Evolutionary conservation across 2,113 vertebrate species (phyloP), one percentile per base, ranked within the genome.

Genomic region (Microtus montanus): DNA sequence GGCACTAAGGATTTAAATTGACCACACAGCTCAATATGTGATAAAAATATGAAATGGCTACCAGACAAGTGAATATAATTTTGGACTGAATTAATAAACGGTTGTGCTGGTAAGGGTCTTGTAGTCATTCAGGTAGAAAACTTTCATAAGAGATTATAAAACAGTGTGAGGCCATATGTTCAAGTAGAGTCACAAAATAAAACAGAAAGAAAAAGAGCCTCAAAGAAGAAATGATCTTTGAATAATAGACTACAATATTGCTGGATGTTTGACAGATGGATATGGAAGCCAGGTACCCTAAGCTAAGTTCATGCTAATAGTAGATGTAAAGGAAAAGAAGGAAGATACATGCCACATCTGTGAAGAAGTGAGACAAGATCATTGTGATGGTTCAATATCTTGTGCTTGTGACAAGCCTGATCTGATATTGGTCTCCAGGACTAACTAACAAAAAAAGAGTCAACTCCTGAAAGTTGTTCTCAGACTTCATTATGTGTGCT

Each of bases 91-190:
- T 82, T 93, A 88, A 93, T 75, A 70, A 70, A 80, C 30, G 47
- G 77, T 28, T 70, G n/a, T 33, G 22, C 66, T 71, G 44, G 10
- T 77, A 35, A 91, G 82, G 68, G 26, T 77, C 89, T 52, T 80
- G 33, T 58, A 85, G 38, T 61, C 14, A 7, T 90, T 44, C 9
- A 75, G 47, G 70, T 83, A 91, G 28, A 17, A 85, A 77, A 13
- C 11, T 35, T 78, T 93, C 49, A 38, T 70, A 86, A 93, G 66
- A 44, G 90, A 96, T 84, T 79, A 90, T 41, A 47, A 86, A 87
- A 70, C 58, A 54, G 20, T 26, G 9, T 10, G 87, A 64, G 58
- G 7, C 49, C 41, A 17, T 2, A 2, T 75, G 28, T 47, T 91
- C 35, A 68, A 38, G 68, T 61, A 64, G 14, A 93, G 61, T 78